Base-by-base conservation (phyloP, 2,797 vertebrate species). In the Typhlichthys subterraneus region DNA sequence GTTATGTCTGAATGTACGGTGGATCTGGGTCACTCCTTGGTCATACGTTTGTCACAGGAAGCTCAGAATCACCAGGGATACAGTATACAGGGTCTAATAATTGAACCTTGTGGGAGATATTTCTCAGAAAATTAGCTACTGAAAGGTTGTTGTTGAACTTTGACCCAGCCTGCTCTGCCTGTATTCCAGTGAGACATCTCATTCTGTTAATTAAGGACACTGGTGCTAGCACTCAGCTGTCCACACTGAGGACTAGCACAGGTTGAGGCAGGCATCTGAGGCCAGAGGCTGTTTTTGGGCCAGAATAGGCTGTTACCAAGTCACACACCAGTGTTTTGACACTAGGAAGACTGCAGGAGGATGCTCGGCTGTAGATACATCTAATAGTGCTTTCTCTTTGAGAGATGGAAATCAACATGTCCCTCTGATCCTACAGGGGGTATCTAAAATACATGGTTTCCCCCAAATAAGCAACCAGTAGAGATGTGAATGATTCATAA, bases 101-200 rank as follows among this genome's bases (percentile, higher is more conserved):
- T n/a, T 50, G 66, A 72, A 85, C 77, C 79, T 84, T 83, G 66
- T 73, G 75, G 74, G 74, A 75, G 68, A 79, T 79, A 86, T 87
- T 80, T 69, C 81, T 85, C 70, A 79, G 78, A 85, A 88, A 91
- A 91, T 91, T 91, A 91, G 70, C 71, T 72, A 65, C 76, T 80
- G 82, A 90, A 87, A 81, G 72, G 81, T 69, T 69, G 50, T 48
- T 31, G 61, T 66, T 86, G 76, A 90, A 76, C 88, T 87, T 61
- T 83, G 81, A 87, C 87, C 83, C 62, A 17, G 58, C 60, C 72
- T 59, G 76, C 78, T 84, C 73, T 73, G 77, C 61, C 74, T 79
- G 68, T 64, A 76, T 75, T 85, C 83, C 69, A 63, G 69, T 69
- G 84, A 82, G 82, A 83, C 72, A 75, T 80, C 72, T 86, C 77